Evolutionary conservation across 2,888 invertebrate species (phyloP).

Genomic region (Pteria penguin): DNA sequence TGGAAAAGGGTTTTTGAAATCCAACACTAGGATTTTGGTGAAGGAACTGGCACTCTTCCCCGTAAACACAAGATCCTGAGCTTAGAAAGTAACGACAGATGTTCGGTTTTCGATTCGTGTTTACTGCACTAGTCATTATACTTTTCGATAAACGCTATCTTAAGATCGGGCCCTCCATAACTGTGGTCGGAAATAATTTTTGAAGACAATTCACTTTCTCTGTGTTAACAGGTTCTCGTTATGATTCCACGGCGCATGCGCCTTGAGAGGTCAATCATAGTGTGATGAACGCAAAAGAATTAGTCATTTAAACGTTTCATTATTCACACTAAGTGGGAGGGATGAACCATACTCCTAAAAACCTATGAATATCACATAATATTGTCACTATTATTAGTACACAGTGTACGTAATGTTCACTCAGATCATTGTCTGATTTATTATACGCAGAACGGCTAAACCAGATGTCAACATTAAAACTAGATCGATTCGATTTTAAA

Average conservation of each 20-base stretch:
- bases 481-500: too few species aligned
- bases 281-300: neutral
- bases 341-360: too few species aligned
- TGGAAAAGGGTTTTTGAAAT: conserved; percentile 53
- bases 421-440: too few species aligned
- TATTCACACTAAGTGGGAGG: too few species aligned
- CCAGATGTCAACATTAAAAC: too few species aligned
- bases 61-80: conserved; percentile 68
- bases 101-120: conserved; percentile 66
- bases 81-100: conserved; percentile 70
- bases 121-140: conserved; percentile 65
- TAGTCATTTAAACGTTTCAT: too few species aligned
- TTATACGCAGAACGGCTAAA: too few species aligned
- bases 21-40: conserved; percentile 64
- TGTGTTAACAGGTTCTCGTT: neutral
- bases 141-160: neutral
- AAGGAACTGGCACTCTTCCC: conserved; percentile 72
- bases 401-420: too few species aligned
- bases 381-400: too few species aligned
- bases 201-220: neutral
- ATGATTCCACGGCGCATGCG: neutral
- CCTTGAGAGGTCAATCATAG: neutral
- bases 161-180: neutral
- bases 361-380: too few species aligned
- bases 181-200: neutral